Percentiles rank a stretch among this genome's conserved stretches.
These are phyloP conservation scores for Sylvia borin DNA, from an alignment of 2,797 vertebrate species.

Conservation along the genomic window DNA sequence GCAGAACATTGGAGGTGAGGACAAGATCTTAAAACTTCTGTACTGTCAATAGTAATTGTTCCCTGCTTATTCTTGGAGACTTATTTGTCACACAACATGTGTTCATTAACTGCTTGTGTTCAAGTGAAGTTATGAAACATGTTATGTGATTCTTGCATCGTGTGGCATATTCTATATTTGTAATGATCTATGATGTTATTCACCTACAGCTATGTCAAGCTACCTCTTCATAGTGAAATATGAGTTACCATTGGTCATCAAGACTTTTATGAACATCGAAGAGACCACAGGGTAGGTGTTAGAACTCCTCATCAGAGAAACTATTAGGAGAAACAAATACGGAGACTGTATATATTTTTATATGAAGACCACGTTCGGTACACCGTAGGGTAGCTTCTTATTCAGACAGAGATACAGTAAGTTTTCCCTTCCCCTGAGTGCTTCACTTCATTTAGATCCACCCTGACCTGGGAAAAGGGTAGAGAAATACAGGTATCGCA, in stretches of 20 bases:
- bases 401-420: constrained; percentile 56
- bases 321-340: constrained; percentile 53
- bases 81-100: constrained; percentile 60
- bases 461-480: constrained; percentile 33
- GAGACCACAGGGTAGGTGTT: constrained; percentile 83
- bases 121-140: constrained; percentile 65
- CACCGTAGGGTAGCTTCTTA: constrained; percentile 54
- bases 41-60: constrained; percentile 2
- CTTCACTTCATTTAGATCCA: constrained; percentile 39
- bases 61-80: constrained; percentile 49
- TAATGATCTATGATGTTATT: constrained; percentile 78
- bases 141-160: constrained; percentile 68
- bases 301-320: constrained; percentile 72
- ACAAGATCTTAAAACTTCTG: neutral
- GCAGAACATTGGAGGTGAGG: constrained; percentile 96
- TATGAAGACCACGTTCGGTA: constrained; percentile 51
- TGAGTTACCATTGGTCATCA: constrained; percentile 95
- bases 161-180: constrained; percentile 70
- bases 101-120: constrained; percentile 64
- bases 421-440: constrained; percentile 30
- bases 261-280: constrained; percentile 82
- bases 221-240: constrained; percentile 99
- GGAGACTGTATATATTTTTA: constrained; percentile 52
- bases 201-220: constrained; percentile 94
- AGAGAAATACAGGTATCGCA: constrained; percentile 13